phyloP scores from a whole-genome alignment of 2,797 vertebrate species.

The Chelidonichthys spinosus region DNA sequence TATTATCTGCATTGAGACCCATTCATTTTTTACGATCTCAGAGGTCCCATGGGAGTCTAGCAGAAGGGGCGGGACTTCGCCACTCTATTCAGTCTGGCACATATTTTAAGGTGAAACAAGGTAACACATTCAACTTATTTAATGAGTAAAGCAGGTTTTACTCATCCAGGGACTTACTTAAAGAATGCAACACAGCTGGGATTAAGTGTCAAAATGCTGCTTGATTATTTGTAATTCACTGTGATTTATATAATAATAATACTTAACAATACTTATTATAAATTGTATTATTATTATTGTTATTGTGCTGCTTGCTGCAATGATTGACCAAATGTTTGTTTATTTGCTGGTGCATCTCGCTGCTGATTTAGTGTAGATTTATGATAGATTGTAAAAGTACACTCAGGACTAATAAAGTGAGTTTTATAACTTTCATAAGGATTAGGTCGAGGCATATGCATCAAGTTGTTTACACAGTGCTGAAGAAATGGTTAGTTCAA shows the following conservation, averaged over 20 bases:
- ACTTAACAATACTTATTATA: too few species aligned
- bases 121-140: background rate
- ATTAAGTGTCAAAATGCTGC: background rate
- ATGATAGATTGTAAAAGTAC: background rate
- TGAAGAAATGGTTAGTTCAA: background rate
- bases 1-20: too few species aligned
- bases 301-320: too few species aligned
- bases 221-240: too few species aligned
- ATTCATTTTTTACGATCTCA: too few species aligned
- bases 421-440: background rate
- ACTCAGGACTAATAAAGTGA: background rate
- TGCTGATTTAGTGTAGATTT: background rate
- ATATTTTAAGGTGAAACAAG: background rate
- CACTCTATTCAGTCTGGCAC: background rate
- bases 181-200: background rate
- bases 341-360: background rate
- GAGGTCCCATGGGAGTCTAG: too few species aligned
- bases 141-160: background rate
- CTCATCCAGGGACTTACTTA: background rate
- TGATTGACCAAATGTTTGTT: background rate
- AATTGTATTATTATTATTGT: too few species aligned
- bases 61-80: too few species aligned
- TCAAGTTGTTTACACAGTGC: background rate
- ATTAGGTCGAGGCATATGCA: background rate
- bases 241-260: too few species aligned